phyloP scores from a whole-genome alignment of 2,888 invertebrate species.

The Noctua janthe region DNA sequence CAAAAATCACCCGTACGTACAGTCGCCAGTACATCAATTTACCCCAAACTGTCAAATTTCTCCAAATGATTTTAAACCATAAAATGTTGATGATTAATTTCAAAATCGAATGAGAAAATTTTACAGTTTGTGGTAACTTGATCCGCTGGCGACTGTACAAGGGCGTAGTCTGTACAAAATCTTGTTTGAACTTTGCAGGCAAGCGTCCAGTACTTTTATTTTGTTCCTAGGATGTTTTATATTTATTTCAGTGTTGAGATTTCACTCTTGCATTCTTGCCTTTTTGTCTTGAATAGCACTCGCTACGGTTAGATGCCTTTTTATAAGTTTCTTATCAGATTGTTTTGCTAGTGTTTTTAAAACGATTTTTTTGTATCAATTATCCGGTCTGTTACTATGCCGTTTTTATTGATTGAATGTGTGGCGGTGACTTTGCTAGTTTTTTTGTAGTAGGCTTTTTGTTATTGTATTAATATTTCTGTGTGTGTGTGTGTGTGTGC shows the following conservation, averaged over 20 bases:
- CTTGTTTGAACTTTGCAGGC: conserved; percentile 2
- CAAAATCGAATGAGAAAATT: no score
- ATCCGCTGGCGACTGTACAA: background rate
- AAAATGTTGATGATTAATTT: no score
- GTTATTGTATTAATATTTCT: conserved; percentile 25
- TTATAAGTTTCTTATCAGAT: conserved; percentile 74
- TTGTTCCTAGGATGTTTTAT: conserved; percentile 50
- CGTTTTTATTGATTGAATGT: conserved; percentile 61
- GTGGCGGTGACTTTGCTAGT: conserved; percentile 46
- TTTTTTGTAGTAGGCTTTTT: conserved; percentile 52
- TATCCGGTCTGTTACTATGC: conserved; percentile 68
- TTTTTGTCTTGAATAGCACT: conserved; percentile 64
- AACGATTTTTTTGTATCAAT: conserved; percentile 72
- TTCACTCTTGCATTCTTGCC: conserved; percentile 61
- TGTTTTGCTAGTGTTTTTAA: conserved; percentile 66
- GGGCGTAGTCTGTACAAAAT: background rate
- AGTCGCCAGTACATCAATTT: no score
- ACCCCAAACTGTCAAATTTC: no score
- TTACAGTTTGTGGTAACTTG: no score
- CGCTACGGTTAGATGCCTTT: conserved; percentile 65
- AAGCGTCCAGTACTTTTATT: conserved; percentile 39
- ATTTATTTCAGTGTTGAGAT: conserved; percentile 50
- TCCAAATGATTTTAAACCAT: no score
- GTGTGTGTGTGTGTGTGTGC: conserved; percentile 11
- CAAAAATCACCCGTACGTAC: background rate